Base-by-base conservation (phyloP, 1,140 invertebrate species). In the Augochlora pura region DNA sequence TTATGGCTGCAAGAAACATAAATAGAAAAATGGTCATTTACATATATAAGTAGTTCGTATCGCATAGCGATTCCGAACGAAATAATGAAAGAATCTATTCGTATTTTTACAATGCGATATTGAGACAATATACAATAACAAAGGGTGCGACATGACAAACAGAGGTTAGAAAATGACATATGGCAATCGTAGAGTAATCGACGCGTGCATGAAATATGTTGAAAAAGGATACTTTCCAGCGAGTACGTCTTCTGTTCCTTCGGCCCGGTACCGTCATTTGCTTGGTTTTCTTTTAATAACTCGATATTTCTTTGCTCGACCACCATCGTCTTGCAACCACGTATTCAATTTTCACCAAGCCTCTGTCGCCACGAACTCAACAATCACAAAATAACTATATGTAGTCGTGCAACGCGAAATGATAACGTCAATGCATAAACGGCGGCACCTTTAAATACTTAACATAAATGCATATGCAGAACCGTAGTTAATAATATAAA, bases 191-290 rank as follows among this genome's bases (percentile, higher is more conserved):
- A 78, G 23, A 57, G 54, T n/a, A 70, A 21, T 68, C 9, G 27
- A 64, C 39, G 0, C 3, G 0, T 64, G 0, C 18, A 12, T 27
- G 23, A 75, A 42, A n/a, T 18, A 54, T 69, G 57, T 64, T 42
- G n/a, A 49, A 73, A 91, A 92, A 92, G 91, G 90, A 91, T 92
- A 93, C 92, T 92, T 79, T 92, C 91, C 59, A 93, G 79, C 21
- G 91, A 89, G 80, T 90, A 93, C 21, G 86, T 76, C 71, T 81
- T 90, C 10, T 69, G 25, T 32, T 88, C 89, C 67, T 86, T 88
- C 42, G 72, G 14, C 10, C 64, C 66, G 0, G 72, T 52, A 5
- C 46, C 70, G 77, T 90, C 76, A 12, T 87, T 77, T 46, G 83
- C 71, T 23, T 89, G 27, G 75, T 84, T 86, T 73, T 90, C 87